phyloP scores from a whole-genome alignment of 2,113 vertebrate genomes.

The Dasyornis broadbenti region DNA sequence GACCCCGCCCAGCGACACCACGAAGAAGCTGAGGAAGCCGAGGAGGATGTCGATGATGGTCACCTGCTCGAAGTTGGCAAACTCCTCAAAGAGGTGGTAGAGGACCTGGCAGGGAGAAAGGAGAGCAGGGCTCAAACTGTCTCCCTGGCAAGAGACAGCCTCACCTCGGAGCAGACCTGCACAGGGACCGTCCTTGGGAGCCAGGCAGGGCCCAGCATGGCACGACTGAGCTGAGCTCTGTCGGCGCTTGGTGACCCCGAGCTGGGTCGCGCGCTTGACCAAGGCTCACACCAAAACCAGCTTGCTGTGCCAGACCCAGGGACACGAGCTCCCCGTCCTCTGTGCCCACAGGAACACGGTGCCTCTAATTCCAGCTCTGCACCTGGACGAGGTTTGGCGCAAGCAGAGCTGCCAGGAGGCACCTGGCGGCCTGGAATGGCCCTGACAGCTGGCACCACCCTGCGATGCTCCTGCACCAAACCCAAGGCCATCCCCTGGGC shows the following conservation, averaged over 20 bases:
- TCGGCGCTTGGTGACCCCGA: background rate
- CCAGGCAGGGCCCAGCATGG: background rate
- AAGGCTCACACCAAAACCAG: background rate
- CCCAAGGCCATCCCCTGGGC: rapidly evolving
- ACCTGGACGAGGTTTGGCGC: background rate
- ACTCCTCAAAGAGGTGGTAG: conserved; percentile 97
- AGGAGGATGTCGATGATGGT: conserved; percentile 81
- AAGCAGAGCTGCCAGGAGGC: background rate
- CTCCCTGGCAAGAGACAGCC: background rate
- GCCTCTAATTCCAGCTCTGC: background rate
- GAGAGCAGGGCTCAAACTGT: background rate
- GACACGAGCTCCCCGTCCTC: background rate
- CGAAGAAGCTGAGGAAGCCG: conserved; percentile 91
- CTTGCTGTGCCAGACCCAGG: background rate
- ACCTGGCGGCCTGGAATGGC: background rate
- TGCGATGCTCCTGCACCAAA: rapidly evolving
- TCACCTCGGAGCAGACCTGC: background rate
- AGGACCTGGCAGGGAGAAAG: conserved; percentile 78
- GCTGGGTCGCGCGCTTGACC: background rate
- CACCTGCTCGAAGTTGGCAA: conserved; percentile 68
- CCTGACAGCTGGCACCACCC: background rate
- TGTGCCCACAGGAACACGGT: background rate
- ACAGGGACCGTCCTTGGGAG: background rate
- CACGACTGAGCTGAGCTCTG: background rate
- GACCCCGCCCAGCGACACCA: conserved; percentile 89